phyloP scores from a whole-genome alignment of 2,888 invertebrate genomes.

The Coelopa pilipes region DNA sequence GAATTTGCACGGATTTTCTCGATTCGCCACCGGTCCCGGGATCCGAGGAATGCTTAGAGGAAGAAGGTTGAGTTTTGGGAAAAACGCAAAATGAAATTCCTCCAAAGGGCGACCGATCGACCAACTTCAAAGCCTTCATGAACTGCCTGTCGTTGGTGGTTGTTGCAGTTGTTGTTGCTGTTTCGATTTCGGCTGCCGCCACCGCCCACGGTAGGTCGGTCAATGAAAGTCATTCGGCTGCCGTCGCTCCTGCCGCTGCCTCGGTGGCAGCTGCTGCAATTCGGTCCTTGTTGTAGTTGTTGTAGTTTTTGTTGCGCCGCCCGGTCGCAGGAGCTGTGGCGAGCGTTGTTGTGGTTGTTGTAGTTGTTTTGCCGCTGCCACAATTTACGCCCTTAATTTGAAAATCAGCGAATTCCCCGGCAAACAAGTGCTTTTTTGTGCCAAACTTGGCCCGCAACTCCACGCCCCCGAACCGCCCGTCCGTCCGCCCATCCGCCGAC shows the following conservation, averaged over 20 bases:
- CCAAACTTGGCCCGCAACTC: neutral
- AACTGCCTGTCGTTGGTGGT: neutral
- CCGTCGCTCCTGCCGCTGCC: neutral
- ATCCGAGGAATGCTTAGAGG: too few species aligned
- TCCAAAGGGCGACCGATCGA: too few species aligned
- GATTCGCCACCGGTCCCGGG: too few species aligned
- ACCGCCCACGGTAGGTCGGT: neutral
- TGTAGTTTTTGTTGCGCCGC: neutral
- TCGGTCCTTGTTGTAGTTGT: neutral
- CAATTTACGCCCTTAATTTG: conserved; percentile 22
- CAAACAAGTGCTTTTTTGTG: conserved; percentile 6
- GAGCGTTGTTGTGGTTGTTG: neutral
- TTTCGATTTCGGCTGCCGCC: neutral
- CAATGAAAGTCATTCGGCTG: neutral
- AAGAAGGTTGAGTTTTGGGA: too few species aligned
- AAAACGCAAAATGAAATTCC: too few species aligned
- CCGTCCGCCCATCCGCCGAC: too few species aligned
- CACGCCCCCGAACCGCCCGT: neutral
- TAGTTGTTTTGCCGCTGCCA: too few species aligned
- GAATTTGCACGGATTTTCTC: neutral
- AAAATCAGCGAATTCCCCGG: conserved; percentile 21
- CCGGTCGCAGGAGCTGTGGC: neutral
- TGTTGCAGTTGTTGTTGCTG: neutral
- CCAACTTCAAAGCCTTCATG: too few species aligned
- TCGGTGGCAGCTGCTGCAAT: neutral